Conservation (phyloP, 2,797 vertebrate genomes). For the Falco novaeseelandiae region DNA sequence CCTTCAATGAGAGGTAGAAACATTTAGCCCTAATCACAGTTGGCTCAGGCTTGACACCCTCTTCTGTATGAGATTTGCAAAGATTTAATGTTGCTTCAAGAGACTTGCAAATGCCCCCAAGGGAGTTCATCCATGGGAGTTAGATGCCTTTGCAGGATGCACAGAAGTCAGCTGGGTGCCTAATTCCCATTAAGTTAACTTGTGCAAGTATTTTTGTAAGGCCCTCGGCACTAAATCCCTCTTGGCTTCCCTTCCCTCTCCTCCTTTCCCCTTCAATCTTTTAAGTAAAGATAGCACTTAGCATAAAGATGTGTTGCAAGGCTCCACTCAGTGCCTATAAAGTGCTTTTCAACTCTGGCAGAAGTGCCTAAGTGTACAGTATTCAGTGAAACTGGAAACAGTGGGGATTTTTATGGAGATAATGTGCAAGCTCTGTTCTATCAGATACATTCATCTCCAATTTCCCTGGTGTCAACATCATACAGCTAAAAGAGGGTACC, state of each 20-base stretch:
- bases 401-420: constrained; percentile 3
- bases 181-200: constrained; percentile 41
- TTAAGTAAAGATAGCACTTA: constrained; percentile 50
- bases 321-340: constrained; percentile 3
- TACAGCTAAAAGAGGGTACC: not conserved
- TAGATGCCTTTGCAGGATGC: not conserved
- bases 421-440: not conserved
- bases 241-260: constrained; percentile 5
- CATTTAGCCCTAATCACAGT: not conserved
- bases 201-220: not conserved
- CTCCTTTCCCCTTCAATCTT: constrained; percentile 7
- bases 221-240: constrained; percentile 16
- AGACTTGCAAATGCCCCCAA: not conserved
- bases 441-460: not conserved
- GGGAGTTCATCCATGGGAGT: not conserved
- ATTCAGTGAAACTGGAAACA: not conserved
- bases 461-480: constrained; percentile 6
- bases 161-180: not conserved
- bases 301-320: constrained; percentile 14
- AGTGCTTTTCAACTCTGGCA: constrained; percentile 34
- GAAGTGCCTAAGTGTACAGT: not conserved
- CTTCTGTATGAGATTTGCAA: not conserved
- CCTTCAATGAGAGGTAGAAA: not conserved
- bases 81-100: constrained; percentile 2
- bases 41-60: not conserved